phyloP scores from a whole-genome alignment of 92 coral and sea anemone species.

The Diadumene lineata region DNA sequence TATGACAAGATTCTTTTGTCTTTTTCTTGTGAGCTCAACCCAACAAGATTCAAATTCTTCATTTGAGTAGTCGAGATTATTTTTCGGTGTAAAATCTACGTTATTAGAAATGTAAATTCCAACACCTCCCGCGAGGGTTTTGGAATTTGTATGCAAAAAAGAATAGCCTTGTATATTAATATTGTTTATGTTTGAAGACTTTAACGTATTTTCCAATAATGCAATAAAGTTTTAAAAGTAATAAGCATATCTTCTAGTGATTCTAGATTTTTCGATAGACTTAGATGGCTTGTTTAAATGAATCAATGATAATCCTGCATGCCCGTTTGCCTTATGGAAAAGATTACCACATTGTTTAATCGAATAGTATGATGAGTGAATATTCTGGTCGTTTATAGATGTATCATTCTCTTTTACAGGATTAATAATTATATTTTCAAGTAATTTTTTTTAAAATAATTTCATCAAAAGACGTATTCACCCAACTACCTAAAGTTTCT shows the following conservation, averaged over 20 bases:
- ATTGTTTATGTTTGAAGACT: slow-evolving; percentile 9
- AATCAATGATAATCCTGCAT: slow-evolving; percentile 32
- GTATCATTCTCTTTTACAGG: slow-evolving; percentile 32
- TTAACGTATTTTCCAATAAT: slow-evolving; percentile 32
- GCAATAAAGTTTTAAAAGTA: slow-evolving; percentile 20
- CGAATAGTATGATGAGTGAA: slow-evolving; percentile 40
- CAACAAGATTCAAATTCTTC: slow-evolving; percentile 41
- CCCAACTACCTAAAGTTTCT: slow-evolving; percentile 24
- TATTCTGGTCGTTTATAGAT: slow-evolving; percentile 6
- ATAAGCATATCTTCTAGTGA: slow-evolving; percentile 25
- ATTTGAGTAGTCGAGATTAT: no score
- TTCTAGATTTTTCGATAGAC: slow-evolving; percentile 24
- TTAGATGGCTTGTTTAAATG: slow-evolving; percentile 58
- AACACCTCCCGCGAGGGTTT: slow-evolving; percentile 45
- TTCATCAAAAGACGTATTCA: not conserved
- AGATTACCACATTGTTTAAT: slow-evolving; percentile 43
- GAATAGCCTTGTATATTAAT: slow-evolving; percentile 28
- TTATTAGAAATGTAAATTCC: slow-evolving; percentile 45
- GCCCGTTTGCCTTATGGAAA: slow-evolving; percentile 18
- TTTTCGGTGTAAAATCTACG: slow-evolving; percentile 29
- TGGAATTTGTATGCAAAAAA: slow-evolving; percentile 47
- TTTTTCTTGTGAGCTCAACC: slow-evolving; percentile 29
- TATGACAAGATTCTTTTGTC: slow-evolving; percentile 35
- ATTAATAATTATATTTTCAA: slow-evolving; percentile 35
- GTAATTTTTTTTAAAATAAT: slow-evolving; percentile 20